Evolutionary conservation across 1,140 invertebrate species (phyloP).

Genomic region (Macrostomum lignano): DNA sequence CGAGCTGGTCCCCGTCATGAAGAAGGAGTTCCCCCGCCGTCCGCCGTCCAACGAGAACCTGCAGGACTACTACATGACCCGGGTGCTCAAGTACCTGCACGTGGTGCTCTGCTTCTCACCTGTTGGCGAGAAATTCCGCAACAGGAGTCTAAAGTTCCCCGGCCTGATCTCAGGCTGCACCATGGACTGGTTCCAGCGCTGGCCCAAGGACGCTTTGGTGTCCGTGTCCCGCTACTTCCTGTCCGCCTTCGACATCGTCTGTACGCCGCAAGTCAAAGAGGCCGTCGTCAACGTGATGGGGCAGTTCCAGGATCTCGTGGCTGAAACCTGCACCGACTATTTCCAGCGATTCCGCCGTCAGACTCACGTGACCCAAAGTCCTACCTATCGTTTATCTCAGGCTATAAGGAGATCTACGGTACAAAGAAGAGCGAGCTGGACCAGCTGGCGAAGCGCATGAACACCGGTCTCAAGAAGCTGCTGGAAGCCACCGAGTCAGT

Average conservation of each 20-base stretch:
- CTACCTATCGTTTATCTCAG: slow-evolving; percentile 71
- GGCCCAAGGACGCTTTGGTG: slow-evolving; percentile 74
- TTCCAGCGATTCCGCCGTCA: slow-evolving; percentile 69
- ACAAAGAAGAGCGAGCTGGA: slow-evolving; percentile 59
- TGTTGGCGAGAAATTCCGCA: slow-evolving; percentile 33
- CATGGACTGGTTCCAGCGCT: slow-evolving; percentile 86
- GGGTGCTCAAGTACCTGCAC: slow-evolving; percentile 68
- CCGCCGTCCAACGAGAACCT: slow-evolving; percentile 60
- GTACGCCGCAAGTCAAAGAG: slow-evolving; percentile 45
- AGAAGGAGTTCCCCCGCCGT: slow-evolving; percentile 62
- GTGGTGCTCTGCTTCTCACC: slow-evolving; percentile 85
- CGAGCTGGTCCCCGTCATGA: slow-evolving; percentile 68
- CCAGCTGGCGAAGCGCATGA: slow-evolving; percentile 62
- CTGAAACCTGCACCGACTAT: slow-evolving; percentile 56
- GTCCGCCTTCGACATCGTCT: slow-evolving; percentile 55
- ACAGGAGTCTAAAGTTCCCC: slow-evolving; percentile 64
- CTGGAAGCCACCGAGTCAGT: slow-evolving; percentile 75
- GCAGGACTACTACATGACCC: slow-evolving; percentile 66
- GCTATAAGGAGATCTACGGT: slow-evolving; percentile 71
- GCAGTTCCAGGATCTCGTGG: slow-evolving; percentile 47
- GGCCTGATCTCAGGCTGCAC: slow-evolving; percentile 79
- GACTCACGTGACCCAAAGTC: slow-evolving; percentile 90
- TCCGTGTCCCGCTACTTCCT: slow-evolving; percentile 71
- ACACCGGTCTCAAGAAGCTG: slow-evolving; percentile 61
- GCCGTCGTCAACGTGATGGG: slow-evolving; percentile 60